Base-by-base conservation (phyloP, 2,797 vertebrate genomes). In the Oophaga sylvatica region DNA sequence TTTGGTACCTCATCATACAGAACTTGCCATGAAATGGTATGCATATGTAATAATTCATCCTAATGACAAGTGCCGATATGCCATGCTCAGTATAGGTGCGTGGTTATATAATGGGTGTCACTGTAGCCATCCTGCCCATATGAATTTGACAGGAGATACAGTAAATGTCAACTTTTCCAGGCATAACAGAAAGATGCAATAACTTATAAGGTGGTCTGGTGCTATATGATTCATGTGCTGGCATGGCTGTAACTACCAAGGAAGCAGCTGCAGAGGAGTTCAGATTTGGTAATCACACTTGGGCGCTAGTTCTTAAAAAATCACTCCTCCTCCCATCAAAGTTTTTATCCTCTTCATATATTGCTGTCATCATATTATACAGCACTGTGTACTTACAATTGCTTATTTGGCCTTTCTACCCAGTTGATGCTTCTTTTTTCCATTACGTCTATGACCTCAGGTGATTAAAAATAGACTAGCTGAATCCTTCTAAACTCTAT, bases 1-100 rank as follows among this genome's bases (percentile, higher is more conserved):
- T 84, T 29, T 63, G 71, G 83, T 77, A 76, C 71, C 41, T 29
- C 3, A 77, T 73, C 3, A 65, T 73, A 45, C 35, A 19, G 35
- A 1, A 63, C 13, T 16, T 11, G 20, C 29, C 45, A 29, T 9
- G 22, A 16, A 5, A 31, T 26, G 11, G 15, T 19, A 41, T 60
- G 56, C 16, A 75, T 60, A 59, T 84, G 82, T 29, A 70, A 84
- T 17, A 63, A 20, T 22, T 22, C 31, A n/a, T 17, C 20, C 60
- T 81, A 48, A 20, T 22, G 4, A 8, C 11, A 0, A 22, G 3
- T 48, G 20, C 35, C 2, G 26, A 16, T 41, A 41, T 13, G 7
- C 29, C 41, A 5, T 60, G 57, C 31, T 22, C n/a, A 31, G 10
- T 80, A 19, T 22, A 75, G 10, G 45, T 45, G 29, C 16, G 9